Conservation (phyloP, 1,140 invertebrate species). For the Papilio glaucus region DNA sequence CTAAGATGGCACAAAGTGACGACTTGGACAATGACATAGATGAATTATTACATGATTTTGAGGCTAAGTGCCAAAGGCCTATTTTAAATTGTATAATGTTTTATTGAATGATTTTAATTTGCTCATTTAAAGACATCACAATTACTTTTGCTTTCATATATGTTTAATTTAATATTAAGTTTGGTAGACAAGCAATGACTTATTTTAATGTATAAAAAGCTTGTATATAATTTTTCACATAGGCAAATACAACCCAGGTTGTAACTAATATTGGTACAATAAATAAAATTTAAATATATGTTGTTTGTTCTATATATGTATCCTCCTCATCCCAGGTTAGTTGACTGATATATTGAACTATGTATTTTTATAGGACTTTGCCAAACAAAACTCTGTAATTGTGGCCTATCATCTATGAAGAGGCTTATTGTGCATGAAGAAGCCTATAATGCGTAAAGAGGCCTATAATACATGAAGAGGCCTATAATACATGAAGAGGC, state of each 20-base stretch:
- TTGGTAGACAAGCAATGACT: slow-evolving; percentile 5
- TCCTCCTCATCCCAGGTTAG: background rate
- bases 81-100: slow-evolving; percentile 97
- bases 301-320: background rate
- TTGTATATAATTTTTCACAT: slow-evolving; percentile 18
- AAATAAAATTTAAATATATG: slow-evolving; percentile 4
- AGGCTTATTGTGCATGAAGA: too few relatives aligned
- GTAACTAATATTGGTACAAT: slow-evolving; percentile 14
- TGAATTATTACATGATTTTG: slow-evolving; percentile 97
- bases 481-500: too few relatives aligned
- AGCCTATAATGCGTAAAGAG: too few relatives aligned
- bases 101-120: slow-evolving; percentile 83
- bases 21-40: slow-evolving; percentile 99
- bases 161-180: slow-evolving; percentile 21
- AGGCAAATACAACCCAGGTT: background rate
- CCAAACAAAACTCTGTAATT: background rate
- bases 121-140: slow-evolving; percentile 9
- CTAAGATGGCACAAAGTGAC: slow-evolving; percentile 93
- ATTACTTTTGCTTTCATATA: slow-evolving; percentile 18
- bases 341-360: background rate
- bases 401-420: too few relatives aligned
- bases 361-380: background rate
- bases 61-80: slow-evolving; percentile 93
- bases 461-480: too few relatives aligned
- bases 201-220: slow-evolving; percentile 15